These are phyloP conservation scores for Brachionus asplanchnoidis DNA, from an alignment of 1,140 invertebrate genomes.

Conservation along the genomic window DNA sequence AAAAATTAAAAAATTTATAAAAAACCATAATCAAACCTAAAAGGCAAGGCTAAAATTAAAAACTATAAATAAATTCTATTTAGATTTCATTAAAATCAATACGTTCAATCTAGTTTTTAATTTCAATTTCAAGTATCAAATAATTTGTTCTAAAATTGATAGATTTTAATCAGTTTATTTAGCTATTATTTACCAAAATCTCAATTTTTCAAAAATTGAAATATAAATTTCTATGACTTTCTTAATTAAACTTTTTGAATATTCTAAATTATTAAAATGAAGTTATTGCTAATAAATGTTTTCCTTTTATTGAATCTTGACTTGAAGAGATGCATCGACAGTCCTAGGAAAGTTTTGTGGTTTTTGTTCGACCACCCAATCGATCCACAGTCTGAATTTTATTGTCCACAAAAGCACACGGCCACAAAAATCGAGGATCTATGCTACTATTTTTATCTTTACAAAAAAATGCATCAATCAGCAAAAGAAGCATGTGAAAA, in stretches of 20 bases:
- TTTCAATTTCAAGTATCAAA: background rate
- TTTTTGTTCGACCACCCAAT: background rate
- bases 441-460: background rate
- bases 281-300: background rate
- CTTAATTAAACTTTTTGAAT: background rate
- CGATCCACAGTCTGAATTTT: background rate
- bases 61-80: background rate
- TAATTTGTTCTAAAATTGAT: background rate
- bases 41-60: too few relatives aligned
- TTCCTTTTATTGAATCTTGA: background rate
- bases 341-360: slow-evolving; percentile 12
- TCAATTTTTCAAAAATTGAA: background rate
- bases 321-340: background rate
- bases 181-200: background rate
- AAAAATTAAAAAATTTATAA: too few relatives aligned
- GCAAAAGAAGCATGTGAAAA: background rate
- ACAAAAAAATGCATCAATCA: slow-evolving; percentile 12
- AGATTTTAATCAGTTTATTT: background rate
- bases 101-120: background rate
- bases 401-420: slow-evolving; percentile 7
- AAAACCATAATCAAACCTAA: too few relatives aligned
- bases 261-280: background rate
- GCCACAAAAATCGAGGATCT: background rate
- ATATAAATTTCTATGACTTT: background rate
- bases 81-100: background rate